Evolutionary conservation across 2,113 vertebrate species (phyloP).

Genomic region (Xiphias gladius): DNA sequence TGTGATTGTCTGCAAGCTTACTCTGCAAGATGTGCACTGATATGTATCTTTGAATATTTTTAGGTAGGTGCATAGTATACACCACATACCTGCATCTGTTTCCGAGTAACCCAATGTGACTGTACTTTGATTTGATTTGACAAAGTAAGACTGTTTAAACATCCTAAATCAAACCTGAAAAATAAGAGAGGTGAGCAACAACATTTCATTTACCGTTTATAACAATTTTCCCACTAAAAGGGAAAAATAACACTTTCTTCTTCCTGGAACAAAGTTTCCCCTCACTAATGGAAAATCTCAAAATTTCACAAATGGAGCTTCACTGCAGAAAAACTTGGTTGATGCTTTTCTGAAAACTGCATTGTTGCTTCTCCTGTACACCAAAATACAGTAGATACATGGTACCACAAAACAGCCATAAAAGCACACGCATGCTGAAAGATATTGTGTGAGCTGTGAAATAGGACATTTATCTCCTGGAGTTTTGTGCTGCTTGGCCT

Average conservation of each 20-base stretch:
- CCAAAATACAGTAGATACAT: conserved; percentile 6
- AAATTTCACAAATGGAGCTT: conserved; percentile 9
- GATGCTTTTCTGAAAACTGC: conserved; percentile 24
- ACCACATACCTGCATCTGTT: background rate
- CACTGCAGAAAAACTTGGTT: conserved; percentile 20
- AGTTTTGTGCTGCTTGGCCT: conserved; percentile 51
- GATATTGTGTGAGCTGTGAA: conserved; percentile 36
- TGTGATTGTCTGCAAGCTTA: background rate
- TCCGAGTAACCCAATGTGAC: background rate
- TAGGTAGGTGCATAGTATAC: background rate
- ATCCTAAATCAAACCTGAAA: conserved; percentile 23
- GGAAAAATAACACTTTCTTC: conserved; percentile 36
- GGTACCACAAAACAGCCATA: background rate
- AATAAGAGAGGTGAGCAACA: conserved; percentile 24
- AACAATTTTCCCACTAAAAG: conserved; percentile 28
- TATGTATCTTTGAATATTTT: conserved; percentile 9
- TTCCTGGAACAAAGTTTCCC: conserved; percentile 31
- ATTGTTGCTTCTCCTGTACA: background rate
- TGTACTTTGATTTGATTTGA: conserved; percentile 9
- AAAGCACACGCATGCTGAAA: conserved; percentile 10
- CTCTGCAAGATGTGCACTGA: conserved; percentile 11
- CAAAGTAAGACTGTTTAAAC: conserved; percentile 9
- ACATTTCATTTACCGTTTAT: conserved; percentile 24
- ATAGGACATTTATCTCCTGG: conserved; percentile 66
- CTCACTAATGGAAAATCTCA: conserved; percentile 51